Evolutionary conservation across 2,888 invertebrate species (phyloP), one percentile per base, ranked within the genome.

Genomic region (Germaria angustata): DNA sequence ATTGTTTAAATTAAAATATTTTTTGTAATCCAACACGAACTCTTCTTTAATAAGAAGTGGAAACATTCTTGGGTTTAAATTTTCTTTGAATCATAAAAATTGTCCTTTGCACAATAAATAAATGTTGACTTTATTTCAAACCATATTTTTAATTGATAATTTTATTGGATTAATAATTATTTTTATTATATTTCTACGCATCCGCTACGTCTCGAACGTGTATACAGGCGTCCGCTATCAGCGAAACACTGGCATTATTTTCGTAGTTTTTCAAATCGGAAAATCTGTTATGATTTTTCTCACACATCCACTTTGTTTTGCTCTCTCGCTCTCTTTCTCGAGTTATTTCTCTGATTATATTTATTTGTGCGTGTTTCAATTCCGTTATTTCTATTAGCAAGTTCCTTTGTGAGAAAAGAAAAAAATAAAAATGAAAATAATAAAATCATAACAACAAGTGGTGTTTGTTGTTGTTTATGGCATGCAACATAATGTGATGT

Each of bases 191-290:
- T n/a, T n/a, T n/a, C n/a, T n/a, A n/a, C 44, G 6, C 36, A 28
- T 11, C 72, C 72, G 77, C 28, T 59, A 34, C 55, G 11, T 9
- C 53, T 8, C 20, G 4, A 66, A 75, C 63, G 69, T 51, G n/a
- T 55, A 36, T 65, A 24, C 51, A 69, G 81, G 80, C 84, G 81
- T 84, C 79, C 84, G 75, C 84, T 82, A 80, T 81, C 84, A 75
- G 84, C 78, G 75, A 75, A 84, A 73, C 71, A 84, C 84, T 85
- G 72, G 76, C 72, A 46, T 55, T 57, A 68, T 71, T 77, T 49
- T 59, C 53, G 34, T 44, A 53, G 61, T 34, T 81, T 78, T 82
- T 82, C 82, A 76, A 79, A 82, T 82, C 53, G 79, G 79, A 82
- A 82, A 82, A 79, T 71, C 44, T 69, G 49, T 75, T 61, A 34